Evolutionary conservation across 2,888 invertebrate genomes (phyloP).

Genomic region (Rhogogaster chlorosoma): DNA sequence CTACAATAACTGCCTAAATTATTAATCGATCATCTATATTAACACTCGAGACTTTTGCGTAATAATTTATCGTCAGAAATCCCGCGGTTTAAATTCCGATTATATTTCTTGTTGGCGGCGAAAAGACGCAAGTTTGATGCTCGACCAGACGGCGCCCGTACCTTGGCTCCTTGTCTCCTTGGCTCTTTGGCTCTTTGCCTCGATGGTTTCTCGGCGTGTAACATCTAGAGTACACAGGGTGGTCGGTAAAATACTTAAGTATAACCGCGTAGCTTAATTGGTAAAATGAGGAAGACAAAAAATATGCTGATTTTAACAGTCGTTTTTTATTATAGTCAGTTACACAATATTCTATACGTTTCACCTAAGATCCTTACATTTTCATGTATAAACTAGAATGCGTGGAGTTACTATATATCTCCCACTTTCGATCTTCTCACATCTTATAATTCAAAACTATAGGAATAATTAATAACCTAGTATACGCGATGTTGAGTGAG

Average conservation of each 20-base stretch:
- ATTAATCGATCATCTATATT: background rate
- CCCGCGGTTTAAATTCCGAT: background rate
- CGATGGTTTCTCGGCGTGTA: background rate
- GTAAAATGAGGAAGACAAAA: background rate
- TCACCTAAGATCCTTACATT: background rate
- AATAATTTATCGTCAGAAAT: background rate
- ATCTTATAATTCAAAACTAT: background rate
- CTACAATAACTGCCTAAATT: background rate
- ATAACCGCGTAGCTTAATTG: background rate
- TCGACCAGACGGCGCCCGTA: slow-evolving; percentile 45
- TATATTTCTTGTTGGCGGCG: slow-evolving; percentile 22
- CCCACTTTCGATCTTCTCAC: background rate
- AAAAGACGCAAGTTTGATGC: slow-evolving; percentile 27
- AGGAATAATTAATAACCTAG: background rate
- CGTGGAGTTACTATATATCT: background rate
- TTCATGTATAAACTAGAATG: background rate
- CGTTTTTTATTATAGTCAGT: too few relatives aligned
- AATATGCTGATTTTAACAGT: too few relatives aligned
- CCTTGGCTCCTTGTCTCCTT: slow-evolving; percentile 26
- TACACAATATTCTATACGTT: too few relatives aligned
- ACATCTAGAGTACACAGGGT: background rate
- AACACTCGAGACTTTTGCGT: background rate
- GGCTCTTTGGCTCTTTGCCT: slow-evolving; percentile 29
- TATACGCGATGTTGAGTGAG: background rate
- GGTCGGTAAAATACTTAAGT: slow-evolving; percentile 6